These are phyloP conservation scores for Rhizoglyphus robini DNA, from an alignment of 1,140 invertebrate species.

Conservation along the genomic window DNA sequence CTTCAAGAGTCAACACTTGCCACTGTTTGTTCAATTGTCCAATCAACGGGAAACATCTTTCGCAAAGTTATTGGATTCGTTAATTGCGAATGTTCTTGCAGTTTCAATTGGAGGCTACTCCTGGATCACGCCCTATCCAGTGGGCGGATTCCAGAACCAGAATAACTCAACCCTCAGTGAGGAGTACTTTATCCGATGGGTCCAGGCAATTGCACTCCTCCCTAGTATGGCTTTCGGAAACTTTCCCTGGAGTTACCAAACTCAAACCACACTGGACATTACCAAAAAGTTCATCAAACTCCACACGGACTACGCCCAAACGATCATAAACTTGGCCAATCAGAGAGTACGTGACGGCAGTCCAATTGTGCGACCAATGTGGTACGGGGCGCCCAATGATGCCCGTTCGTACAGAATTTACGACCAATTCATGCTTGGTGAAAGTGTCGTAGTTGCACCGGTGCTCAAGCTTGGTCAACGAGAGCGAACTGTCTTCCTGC, in stretches of 20 bases:
- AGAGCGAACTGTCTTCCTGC: constrained; percentile 60
- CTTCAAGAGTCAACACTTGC: not conserved
- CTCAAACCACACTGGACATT: constrained; percentile 53
- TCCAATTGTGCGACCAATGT: constrained; percentile 68
- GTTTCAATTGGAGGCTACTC: constrained; percentile 77
- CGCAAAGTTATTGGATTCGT: constrained; percentile 48
- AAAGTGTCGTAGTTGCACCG: constrained; percentile 79
- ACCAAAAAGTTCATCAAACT: constrained; percentile 59
- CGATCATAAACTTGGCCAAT: constrained; percentile 35
- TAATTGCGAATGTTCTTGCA: constrained; percentile 69
- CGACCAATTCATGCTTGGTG: constrained; percentile 79
- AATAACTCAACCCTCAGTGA: constrained; percentile 38
- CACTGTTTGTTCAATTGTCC: not conserved
- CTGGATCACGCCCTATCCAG: constrained; percentile 77
- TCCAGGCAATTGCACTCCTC: constrained; percentile 76
- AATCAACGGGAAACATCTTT: not conserved
- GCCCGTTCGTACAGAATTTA: constrained; percentile 50
- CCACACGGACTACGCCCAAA: constrained; percentile 26
- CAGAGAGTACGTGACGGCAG: constrained; percentile 56
- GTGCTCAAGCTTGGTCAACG: constrained; percentile 52
- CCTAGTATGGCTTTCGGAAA: constrained; percentile 80
- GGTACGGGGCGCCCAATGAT: constrained; percentile 70
- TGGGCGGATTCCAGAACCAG: constrained; percentile 52
- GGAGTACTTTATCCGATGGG: constrained; percentile 81
- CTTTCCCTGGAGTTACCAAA: constrained; percentile 69